phyloP scores from a whole-genome alignment of 2,888 invertebrate genomes.

The Eubasilissa splendida region DNA sequence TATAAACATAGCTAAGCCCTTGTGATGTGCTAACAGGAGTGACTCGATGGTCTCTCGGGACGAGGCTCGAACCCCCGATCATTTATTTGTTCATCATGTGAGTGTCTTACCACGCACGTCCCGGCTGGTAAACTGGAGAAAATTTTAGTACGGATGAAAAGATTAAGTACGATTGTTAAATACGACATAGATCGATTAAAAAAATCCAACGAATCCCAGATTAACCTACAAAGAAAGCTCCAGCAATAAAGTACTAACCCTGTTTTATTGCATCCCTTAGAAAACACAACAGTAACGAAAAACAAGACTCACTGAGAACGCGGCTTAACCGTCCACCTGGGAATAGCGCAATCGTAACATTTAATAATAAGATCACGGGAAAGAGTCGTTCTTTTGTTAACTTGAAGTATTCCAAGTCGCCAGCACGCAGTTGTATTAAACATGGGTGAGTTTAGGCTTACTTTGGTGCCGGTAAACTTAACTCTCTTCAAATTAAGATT shows the following conservation, averaged over 20 bases:
- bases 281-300: slow-evolving; percentile 37
- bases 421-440: slow-evolving; percentile 8
- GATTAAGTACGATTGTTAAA: not conserved
- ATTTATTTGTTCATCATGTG: too few relatives aligned
- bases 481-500: slow-evolving; percentile 48
- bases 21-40: too few relatives aligned
- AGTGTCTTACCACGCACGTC: too few relatives aligned
- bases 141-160: too few relatives aligned
- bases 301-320: slow-evolving; percentile 31
- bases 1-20: too few relatives aligned
- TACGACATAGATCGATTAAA: slow-evolving; percentile 41
- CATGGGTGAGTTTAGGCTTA: slow-evolving; percentile 4
- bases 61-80: too few relatives aligned
- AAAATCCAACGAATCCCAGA: slow-evolving; percentile 54
- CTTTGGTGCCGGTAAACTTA: slow-evolving; percentile 35
- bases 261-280: slow-evolving; percentile 34
- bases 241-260: slow-evolving; percentile 21
- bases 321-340: slow-evolving; percentile 46
- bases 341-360: slow-evolving; percentile 39
- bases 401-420: slow-evolving; percentile 14
- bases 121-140: too few relatives aligned
- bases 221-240: slow-evolving; percentile 47
- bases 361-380: slow-evolving; percentile 33
- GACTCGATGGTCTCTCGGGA: too few relatives aligned
- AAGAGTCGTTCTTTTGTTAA: slow-evolving; percentile 23